These are phyloP conservation scores for Apostichopus leukothele DNA, from an alignment of 53 echinoderm and acorn worm genomes.

Conservation along the genomic window DNA sequence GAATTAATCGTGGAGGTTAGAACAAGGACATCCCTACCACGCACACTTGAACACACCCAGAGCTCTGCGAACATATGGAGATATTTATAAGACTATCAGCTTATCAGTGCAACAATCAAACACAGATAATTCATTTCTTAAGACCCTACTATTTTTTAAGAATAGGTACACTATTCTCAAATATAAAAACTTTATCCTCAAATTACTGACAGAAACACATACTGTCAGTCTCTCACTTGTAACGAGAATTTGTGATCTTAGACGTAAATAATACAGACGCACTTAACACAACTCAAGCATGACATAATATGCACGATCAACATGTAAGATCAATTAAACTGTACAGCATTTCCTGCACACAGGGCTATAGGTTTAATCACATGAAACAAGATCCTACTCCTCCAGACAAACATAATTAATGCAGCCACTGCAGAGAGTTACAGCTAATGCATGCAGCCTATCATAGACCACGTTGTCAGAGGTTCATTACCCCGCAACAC, in stretches of 20 bases:
- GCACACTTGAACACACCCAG: background rate
- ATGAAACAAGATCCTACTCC: background rate
- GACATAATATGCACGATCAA: background rate
- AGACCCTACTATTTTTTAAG: no score
- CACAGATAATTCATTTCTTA: no score
- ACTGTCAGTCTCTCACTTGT: no score
- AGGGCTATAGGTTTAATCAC: background rate
- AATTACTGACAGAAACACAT: no score
- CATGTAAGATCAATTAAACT: background rate
- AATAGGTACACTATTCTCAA: no score
- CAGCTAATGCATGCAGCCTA: no score
- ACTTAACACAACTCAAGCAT: background rate
- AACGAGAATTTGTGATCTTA: no score
- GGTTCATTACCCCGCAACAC: no score
- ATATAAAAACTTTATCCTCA: no score
- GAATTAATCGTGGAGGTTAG: background rate
- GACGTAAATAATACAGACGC: no score
- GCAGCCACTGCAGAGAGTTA: background rate
- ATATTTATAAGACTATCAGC: background rate
- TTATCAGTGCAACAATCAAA: no score
- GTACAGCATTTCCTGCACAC: background rate
- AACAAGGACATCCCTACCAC: background rate
- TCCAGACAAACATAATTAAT: slow-evolving; percentile 37
- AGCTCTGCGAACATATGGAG: background rate
- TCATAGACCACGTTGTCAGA: no score